Conservation (phyloP, 2,888 invertebrate genomes). For the Caradrina clavipalpis region DNA sequence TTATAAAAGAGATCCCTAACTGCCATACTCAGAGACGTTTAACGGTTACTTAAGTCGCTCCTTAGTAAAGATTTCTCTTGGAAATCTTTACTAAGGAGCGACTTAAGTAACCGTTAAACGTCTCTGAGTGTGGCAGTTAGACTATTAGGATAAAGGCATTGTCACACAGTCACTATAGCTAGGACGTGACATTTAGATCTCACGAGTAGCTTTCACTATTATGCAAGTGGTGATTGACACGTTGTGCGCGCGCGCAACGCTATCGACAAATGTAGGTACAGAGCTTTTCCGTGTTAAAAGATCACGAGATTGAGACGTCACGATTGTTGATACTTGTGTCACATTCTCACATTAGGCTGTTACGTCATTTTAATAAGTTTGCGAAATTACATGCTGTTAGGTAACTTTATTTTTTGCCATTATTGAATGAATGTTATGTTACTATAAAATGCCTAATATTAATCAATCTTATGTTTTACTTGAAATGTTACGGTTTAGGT, state of each 20-base stretch:
- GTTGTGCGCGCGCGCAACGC: slow-evolving; percentile 78
- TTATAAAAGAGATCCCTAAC: background rate
- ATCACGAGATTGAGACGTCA: slow-evolving; percentile 84
- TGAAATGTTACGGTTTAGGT: no score
- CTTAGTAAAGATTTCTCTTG: no score
- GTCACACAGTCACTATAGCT: slow-evolving; percentile 68
- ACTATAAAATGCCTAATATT: no score
- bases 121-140: no score
- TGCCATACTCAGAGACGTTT: no score
- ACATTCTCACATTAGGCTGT: slow-evolving; percentile 68
- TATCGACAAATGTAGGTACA: slow-evolving; percentile 78
- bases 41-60: no score
- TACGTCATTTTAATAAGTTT: slow-evolving; percentile 32
- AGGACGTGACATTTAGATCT: slow-evolving; percentile 78
- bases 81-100: no score
- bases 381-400: background rate
- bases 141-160: slow-evolving; percentile 60
- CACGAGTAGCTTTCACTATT: slow-evolving; percentile 79
- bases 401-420: no score
- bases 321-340: slow-evolving; percentile 79
- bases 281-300: slow-evolving; percentile 82
- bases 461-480: no score
- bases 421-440: no score
- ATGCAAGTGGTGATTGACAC: slow-evolving; percentile 86
- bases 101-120: no score